Conservation (phyloP, 53 echinoderm and acorn worm genomes). For the Patiria pectinifera region DNA sequence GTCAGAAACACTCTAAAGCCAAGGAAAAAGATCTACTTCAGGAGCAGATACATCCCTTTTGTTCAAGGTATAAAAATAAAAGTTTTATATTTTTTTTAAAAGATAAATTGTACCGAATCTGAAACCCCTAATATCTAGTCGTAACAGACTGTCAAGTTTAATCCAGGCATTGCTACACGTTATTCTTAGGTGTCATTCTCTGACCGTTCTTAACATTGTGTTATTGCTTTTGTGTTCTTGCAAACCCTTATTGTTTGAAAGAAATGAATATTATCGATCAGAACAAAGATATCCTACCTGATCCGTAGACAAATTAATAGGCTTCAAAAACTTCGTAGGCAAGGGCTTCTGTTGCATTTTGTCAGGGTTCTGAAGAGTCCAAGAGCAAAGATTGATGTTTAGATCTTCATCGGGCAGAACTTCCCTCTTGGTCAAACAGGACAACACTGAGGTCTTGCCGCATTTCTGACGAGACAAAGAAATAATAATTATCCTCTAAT, state of each 20-base stretch:
- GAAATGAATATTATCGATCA: too few species aligned
- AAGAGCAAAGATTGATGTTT: conserved; percentile 63
- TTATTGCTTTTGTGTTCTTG: too few species aligned
- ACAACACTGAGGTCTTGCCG: conserved; percentile 78
- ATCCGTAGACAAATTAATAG: not conserved
- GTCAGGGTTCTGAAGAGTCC: conserved; percentile 63
- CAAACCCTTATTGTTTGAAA: too few species aligned
- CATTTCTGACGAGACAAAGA: conserved; percentile 61
- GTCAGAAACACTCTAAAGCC: not conserved
- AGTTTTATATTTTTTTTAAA: too few species aligned
- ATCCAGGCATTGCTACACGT: too few species aligned
- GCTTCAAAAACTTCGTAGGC: conserved; percentile 26
- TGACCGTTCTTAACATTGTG: too few species aligned
- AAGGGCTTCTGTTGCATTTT: not conserved
- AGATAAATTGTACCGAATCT: too few species aligned
- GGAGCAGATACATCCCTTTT: too few species aligned
- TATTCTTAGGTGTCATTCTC: too few species aligned
- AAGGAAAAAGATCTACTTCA: not conserved
- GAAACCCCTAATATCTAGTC: too few species aligned
- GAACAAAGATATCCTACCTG: not conserved
- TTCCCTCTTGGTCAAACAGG: conserved; percentile 40
- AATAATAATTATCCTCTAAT: not conserved
- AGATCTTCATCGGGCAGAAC: conserved; percentile 29
- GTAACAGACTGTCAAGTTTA: too few species aligned
- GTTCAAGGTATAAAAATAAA: too few species aligned